These are phyloP conservation scores for Anthoscopus minutus DNA, from an alignment of 2,113 vertebrate species.

Conservation along the genomic window DNA sequence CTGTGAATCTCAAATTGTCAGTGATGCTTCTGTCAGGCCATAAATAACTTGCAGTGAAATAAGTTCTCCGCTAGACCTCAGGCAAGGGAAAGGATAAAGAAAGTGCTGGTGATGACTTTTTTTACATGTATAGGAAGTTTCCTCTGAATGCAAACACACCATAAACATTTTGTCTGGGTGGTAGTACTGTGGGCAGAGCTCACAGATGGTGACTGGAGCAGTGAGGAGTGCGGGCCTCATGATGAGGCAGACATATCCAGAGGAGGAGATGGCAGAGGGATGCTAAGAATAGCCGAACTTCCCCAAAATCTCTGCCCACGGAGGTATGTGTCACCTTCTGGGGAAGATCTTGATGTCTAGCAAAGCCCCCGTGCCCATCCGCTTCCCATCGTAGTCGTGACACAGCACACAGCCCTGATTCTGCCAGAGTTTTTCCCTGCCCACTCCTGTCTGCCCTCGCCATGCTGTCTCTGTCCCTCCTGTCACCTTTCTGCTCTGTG, in stretches of 20 bases:
- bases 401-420: not conserved
- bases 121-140: not conserved
- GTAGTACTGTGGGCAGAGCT: not conserved
- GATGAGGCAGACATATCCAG: not conserved
- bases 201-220: not conserved
- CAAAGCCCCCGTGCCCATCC: not conserved
- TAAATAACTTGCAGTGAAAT: not conserved
- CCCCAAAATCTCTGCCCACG: conserved; percentile 32
- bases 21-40: not conserved
- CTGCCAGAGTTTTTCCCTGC: not conserved
- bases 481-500: not conserved
- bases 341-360: not conserved
- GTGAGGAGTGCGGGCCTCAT: not conserved
- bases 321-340: not conserved
- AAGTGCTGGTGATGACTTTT: not conserved
- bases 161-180: not conserved
- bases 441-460: not conserved
- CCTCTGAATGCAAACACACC: not conserved
- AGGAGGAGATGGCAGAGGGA: not conserved
- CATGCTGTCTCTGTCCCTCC: accelerated
- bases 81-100: not conserved
- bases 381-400: not conserved
- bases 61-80: not conserved
- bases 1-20: conserved; percentile 10
- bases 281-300: conserved; percentile 7